These are phyloP conservation scores for Trichopria drosophilae DNA, from an alignment of 2,888 invertebrate genomes.

Conservation along the genomic window DNA sequence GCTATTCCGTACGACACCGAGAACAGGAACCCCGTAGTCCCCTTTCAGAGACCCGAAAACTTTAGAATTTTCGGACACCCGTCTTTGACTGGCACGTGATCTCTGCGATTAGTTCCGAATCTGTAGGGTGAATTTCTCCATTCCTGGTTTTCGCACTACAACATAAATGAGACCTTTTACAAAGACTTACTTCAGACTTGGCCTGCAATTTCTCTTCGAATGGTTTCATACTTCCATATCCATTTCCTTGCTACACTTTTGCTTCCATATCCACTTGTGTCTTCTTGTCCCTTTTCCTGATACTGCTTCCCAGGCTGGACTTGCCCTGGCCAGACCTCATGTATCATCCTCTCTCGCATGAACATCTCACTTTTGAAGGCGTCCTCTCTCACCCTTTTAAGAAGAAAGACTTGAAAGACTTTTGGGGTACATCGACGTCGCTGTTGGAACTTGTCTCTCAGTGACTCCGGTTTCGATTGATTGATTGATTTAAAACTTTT, in stretches of 20 bases:
- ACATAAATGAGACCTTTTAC: too few relatives aligned
- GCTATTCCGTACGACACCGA: conserved; percentile 17
- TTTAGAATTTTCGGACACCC: conserved; percentile 16
- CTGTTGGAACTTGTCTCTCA: conserved; percentile 16
- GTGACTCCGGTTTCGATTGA: conserved; percentile 19
- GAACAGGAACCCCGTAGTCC: too few relatives aligned
- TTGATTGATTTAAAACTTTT: conserved; percentile 33
- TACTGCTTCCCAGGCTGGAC: too few relatives aligned
- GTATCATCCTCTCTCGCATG: conserved; percentile 24
- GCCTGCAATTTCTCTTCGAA: too few relatives aligned
- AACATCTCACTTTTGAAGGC: conserved; percentile 22
- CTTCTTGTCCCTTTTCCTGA: too few relatives aligned
- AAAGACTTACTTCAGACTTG: too few relatives aligned
- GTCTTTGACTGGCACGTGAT: conserved; percentile 1
- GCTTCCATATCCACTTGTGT: too few relatives aligned
- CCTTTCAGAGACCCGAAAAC: conserved; percentile 10
- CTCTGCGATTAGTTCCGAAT: conserved; percentile 8
- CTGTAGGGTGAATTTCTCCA: too few relatives aligned
- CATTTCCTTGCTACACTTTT: too few relatives aligned
- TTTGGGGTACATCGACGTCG: background rate
- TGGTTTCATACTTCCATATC: too few relatives aligned
- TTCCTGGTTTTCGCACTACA: too few relatives aligned
- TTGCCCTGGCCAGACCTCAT: conserved; percentile 22
- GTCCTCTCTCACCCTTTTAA: background rate
- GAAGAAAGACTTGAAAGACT: background rate